phyloP scores from a whole-genome alignment of 2,888 invertebrate species.

The Chrysomela aeneicollis region DNA sequence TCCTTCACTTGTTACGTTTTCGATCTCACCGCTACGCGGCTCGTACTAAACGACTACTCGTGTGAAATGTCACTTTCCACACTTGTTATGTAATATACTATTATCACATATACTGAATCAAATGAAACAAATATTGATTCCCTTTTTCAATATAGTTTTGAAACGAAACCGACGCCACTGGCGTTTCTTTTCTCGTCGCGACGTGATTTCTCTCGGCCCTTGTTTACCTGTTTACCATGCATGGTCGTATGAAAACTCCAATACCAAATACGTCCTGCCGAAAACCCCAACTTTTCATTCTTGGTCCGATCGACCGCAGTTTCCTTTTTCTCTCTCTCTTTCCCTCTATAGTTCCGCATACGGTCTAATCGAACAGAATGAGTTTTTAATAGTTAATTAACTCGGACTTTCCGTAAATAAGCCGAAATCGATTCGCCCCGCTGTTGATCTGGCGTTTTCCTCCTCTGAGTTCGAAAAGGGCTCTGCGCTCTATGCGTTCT shows the following conservation, averaged over 20 bases:
- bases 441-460: conserved; percentile 27
- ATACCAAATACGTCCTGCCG: too few species aligned
- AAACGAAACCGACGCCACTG: too few species aligned
- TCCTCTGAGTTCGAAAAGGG: neutral
- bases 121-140: too few species aligned
- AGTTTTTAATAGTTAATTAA: conserved; percentile 42
- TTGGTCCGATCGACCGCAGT: neutral
- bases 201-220: conserved; percentile 14
- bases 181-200: too few species aligned
- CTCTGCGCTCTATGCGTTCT: neutral
- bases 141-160: too few species aligned
- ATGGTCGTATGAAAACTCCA: too few species aligned
- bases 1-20: too few species aligned
- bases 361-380: conserved; percentile 27
- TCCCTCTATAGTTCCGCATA: neutral
- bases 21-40: too few species aligned
- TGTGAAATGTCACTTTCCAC: too few species aligned
- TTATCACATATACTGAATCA: too few species aligned
- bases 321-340: neutral
- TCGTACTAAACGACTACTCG: too few species aligned
- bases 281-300: conserved; percentile 30
- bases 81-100: too few species aligned
- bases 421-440: conserved; percentile 36
- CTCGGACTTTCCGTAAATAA: conserved; percentile 36
- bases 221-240: conserved; percentile 32